Percentiles rank a stretch among this genome's conserved stretches.
Evolutionary conservation across 1,140 invertebrate genomes (phyloP).

Genomic region (Psix sp.): DNA sequence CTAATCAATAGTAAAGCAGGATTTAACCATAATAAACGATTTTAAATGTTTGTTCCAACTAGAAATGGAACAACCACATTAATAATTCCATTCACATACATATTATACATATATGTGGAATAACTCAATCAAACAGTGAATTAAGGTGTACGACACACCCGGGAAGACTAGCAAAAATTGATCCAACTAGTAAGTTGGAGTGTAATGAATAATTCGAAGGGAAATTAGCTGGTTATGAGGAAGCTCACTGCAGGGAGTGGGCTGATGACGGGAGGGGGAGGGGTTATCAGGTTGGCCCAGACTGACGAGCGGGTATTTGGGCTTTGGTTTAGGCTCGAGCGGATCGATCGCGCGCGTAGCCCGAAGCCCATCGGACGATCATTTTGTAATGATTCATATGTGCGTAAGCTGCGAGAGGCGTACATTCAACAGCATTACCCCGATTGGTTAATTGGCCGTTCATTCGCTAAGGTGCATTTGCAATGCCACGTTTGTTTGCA

Average conservation of each 20-base stretch:
- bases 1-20: too few species aligned
- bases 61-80: too few species aligned
- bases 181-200: too few species aligned
- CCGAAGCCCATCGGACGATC: constrained; percentile 7
- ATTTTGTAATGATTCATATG: constrained; percentile 36
- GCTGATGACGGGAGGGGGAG: background rate
- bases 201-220: constrained; percentile 9
- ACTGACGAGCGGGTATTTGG: constrained; percentile 15
- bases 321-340: constrained; percentile 7
- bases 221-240: constrained; percentile 24
- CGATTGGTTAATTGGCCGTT: constrained; percentile 21
- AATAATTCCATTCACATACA: too few species aligned
- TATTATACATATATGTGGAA: too few species aligned
- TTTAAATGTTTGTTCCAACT: too few species aligned
- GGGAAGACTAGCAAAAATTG: background rate
- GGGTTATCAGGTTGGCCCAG: constrained; percentile 8
- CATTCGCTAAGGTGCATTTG: constrained; percentile 14
- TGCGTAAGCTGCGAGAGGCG: constrained; percentile 14
- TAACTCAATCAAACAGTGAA: too few species aligned
- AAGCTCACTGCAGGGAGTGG: background rate
- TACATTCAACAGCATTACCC: constrained; percentile 16
- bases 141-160: constrained; percentile 2
- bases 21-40: too few species aligned
- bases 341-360: constrained; percentile 25
- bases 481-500: constrained; percentile 8